Evolutionary conservation across 2,797 vertebrate species (phyloP), one percentile per base, ranked within the genome.

Genomic region (Sphenopsis melanotis): DNA sequence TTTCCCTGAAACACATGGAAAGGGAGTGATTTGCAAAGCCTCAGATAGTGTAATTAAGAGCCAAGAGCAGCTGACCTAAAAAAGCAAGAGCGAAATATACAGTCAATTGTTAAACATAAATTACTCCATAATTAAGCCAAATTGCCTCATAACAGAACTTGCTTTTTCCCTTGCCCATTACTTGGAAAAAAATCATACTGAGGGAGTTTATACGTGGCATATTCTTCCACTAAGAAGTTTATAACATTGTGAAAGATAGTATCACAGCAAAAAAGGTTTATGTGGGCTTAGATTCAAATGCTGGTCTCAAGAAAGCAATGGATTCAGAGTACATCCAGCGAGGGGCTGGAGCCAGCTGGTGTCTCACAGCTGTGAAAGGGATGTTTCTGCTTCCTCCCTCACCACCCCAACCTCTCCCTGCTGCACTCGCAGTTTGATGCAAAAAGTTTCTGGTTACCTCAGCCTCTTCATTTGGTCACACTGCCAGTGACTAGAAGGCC

Each of bases 361-460:
- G 11, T 46, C 36, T 57, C 56, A 10, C 55, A 53, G 44, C 61
- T 32, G 57, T 27, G 27, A 63, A 68, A 50, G 27, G 15, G 39
- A 64, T 71, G 21, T 26, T 87, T 64, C 71, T 85, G 55, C 55
- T 87, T 66, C 65, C 27, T 59, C 64, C 39, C 27, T 87, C 70
- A 46, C 29, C 2, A 0, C 11, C 10, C 37, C 74, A 87, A 2
- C 37, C 21, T 84, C 42, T 78, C 32, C 49, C 34, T 49, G 53
- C 32, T 34, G 26, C 74, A 14, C 46, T 42, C 2, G 0, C 3
- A 0, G 2, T 42, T 64, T 0, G 0, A 27, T 68, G 34, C 66
- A 68, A 23, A 50, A 72, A 37, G 34, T 29, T 16, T 42, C 32
- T 2, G 0, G 34, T 83, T 53, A 19, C 37, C 55, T 56, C 69